These are phyloP conservation scores for Eunapius fragilis DNA, from an alignment of 37 sponge, comb jelly and placozoan genomes.

Conservation along the genomic window DNA sequence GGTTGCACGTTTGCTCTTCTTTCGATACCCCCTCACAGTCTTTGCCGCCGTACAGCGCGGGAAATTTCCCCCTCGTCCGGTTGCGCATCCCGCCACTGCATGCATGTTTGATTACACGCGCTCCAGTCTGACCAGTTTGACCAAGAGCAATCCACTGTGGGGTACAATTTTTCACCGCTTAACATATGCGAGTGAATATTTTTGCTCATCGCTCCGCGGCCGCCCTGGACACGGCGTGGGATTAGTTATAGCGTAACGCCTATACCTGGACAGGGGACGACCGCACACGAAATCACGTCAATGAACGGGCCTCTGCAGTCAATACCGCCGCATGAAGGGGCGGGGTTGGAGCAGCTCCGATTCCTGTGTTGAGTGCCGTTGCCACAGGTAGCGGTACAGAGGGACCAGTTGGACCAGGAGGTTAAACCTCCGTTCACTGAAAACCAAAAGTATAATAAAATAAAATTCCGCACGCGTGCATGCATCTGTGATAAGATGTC, in stretches of 20 bases:
- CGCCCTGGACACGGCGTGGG: too few relatives aligned
- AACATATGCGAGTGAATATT: too few relatives aligned
- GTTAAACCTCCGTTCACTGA: slow-evolving; percentile 73
- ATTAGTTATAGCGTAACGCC: too few relatives aligned
- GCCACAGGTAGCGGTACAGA: slow-evolving; percentile 61
- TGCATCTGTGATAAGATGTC: too few relatives aligned
- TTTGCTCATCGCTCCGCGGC: too few relatives aligned
- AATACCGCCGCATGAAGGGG: slow-evolving; percentile 46
- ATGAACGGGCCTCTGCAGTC: slow-evolving; percentile 46
- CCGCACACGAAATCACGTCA: slow-evolving; percentile 22
- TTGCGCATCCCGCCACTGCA: slow-evolving; percentile 38
- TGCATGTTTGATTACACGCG: slow-evolving; percentile 54
- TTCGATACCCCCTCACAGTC: slow-evolving; percentile 43
- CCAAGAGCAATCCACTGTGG: slow-evolving; percentile 68
- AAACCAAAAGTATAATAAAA: background rate
- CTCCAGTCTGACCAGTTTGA: slow-evolving; percentile 74
- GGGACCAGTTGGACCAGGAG: slow-evolving; percentile 57
- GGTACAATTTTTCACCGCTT: too few relatives aligned
- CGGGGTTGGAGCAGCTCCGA: slow-evolving; percentile 48
- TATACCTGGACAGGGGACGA: slow-evolving; percentile 65
- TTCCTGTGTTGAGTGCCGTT: slow-evolving; percentile 50
- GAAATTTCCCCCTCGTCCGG: slow-evolving; percentile 26
- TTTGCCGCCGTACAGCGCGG: slow-evolving; percentile 55
- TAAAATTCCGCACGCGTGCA: too few relatives aligned
- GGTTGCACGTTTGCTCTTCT: slow-evolving; percentile 65